phyloP scores from a whole-genome alignment of 1,140 invertebrate genomes.

The Lordiphosa stackelbergi region DNA sequence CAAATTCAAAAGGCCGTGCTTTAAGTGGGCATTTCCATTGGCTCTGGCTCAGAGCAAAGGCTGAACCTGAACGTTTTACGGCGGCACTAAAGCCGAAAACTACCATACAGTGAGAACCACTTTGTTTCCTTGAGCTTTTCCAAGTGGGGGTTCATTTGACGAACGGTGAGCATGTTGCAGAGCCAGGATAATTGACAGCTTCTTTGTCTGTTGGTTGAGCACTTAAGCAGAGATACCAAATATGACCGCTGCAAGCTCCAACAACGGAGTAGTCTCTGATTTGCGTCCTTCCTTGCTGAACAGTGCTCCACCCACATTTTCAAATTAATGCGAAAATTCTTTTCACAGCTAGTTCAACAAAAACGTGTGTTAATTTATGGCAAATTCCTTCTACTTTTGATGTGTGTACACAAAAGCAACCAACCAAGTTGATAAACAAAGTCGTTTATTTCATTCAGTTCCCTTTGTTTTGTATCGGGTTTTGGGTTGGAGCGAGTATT shows the following conservation, averaged over 20 bases:
- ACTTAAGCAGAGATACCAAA: conserved; percentile 1
- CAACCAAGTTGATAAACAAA: conserved; percentile 5
- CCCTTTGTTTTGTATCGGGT: conserved; percentile 1
- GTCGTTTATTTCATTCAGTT: conserved; percentile 16
- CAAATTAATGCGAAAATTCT: conserved; percentile 1
- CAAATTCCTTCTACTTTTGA: neutral
- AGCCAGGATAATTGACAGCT: conserved; percentile 24
- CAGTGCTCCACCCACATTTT: neutral
- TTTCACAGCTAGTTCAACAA: neutral
- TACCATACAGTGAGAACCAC: neutral
- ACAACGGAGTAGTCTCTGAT: neutral
- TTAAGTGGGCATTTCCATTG: neutral
- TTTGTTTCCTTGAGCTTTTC: conserved; percentile 4
- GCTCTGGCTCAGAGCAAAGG: conserved; percentile 1
- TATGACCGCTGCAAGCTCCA: neutral
- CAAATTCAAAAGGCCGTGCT: conserved; percentile 14
- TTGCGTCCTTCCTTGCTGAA: neutral
- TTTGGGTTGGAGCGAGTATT: neutral
- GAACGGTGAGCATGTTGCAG: conserved; percentile 11
- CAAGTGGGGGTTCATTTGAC: conserved; percentile 7
- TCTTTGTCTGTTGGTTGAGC: conserved; percentile 21
- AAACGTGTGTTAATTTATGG: conserved; percentile 4
- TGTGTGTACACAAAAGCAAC: neutral
- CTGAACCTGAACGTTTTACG: conserved; percentile 4
- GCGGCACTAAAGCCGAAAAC: conserved; percentile 1